These are phyloP conservation scores for Collichthys lucidus DNA, from an alignment of 2,113 vertebrate species.

Conservation along the genomic window DNA sequence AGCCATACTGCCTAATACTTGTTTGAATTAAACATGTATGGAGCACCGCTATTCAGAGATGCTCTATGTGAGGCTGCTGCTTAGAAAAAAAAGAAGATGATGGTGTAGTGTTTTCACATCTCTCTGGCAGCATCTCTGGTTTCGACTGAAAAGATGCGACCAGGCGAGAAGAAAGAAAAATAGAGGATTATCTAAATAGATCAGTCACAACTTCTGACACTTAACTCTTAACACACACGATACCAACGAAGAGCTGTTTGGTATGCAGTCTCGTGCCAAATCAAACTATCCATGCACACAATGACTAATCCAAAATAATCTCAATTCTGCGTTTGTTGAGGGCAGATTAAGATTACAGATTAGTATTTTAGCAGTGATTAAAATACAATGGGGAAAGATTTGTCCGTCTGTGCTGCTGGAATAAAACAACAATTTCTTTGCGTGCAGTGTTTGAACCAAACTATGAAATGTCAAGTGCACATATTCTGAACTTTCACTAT, in stretches of 20 bases:
- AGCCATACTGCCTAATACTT: conserved; percentile 63
- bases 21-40: conserved; percentile 76
- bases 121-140: conserved; percentile 23
- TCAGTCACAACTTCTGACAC: conserved; percentile 24
- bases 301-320: conserved; percentile 67
- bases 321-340: conserved; percentile 51
- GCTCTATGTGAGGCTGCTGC: conserved; percentile 45
- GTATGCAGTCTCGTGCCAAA: conserved; percentile 1
- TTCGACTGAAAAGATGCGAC: conserved; percentile 48
- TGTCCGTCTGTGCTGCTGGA: conserved; percentile 36
- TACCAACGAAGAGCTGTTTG: not conserved
- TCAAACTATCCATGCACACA: conserved; percentile 5
- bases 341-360: conserved; percentile 77
- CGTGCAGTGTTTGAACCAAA: conserved; percentile 8
- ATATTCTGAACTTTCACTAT: not conserved
- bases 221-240: not conserved
- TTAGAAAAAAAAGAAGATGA: conserved; percentile 58
- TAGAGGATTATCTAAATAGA: conserved; percentile 23
- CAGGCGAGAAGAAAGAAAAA: not conserved
- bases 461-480: not conserved
- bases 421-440: conserved; percentile 32
- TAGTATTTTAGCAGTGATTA: conserved; percentile 74
- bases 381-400: conserved; percentile 62
- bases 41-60: conserved; percentile 49
- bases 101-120: conserved; percentile 17